Conservation (phyloP, 2,888 invertebrate genomes). For the Rhimphoctona megacephalus region DNA sequence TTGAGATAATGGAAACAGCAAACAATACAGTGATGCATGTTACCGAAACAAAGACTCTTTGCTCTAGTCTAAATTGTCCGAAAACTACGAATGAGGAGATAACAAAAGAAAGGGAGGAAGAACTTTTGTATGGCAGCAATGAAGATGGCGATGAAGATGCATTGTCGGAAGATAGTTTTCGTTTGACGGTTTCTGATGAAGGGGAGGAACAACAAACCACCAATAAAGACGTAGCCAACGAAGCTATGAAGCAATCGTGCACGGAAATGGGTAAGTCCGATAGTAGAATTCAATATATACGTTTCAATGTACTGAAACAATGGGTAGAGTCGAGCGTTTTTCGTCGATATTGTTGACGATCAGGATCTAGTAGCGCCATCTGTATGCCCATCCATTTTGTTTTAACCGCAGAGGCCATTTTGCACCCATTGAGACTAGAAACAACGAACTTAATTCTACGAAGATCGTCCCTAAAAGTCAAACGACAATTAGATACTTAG, state of each 20-base stretch:
- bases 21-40: slow-evolving; percentile 75
- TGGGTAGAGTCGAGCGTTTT: not conserved
- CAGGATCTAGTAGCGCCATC: not conserved
- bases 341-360: not conserved
- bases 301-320: not conserved
- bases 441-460: not conserved
- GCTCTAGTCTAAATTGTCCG: slow-evolving; percentile 70
- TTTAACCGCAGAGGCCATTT: not conserved
- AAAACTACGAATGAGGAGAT: slow-evolving; percentile 74
- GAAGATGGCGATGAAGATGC: slow-evolving; percentile 79
- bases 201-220: slow-evolving; percentile 71
- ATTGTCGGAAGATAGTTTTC: slow-evolving; percentile 80
- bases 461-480: not conserved
- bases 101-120: slow-evolving; percentile 78
- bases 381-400: not conserved
- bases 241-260: slow-evolving; percentile 27
- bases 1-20: slow-evolving; percentile 78
- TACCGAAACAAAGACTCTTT: slow-evolving; percentile 74
- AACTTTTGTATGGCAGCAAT: slow-evolving; percentile 76
- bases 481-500: not conserved
- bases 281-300: not conserved
- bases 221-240: slow-evolving; percentile 21
- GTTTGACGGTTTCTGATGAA: slow-evolving; percentile 82
- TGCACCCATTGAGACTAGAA: not conserved
- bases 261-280: slow-evolving; percentile 66